A percentile compares a stretch with the other conserved stretches of the same genome.
These are phyloP conservation scores for Acropora tenuis DNA, from an alignment of 64 coral and sea anemone species.

Conservation along the genomic window DNA sequence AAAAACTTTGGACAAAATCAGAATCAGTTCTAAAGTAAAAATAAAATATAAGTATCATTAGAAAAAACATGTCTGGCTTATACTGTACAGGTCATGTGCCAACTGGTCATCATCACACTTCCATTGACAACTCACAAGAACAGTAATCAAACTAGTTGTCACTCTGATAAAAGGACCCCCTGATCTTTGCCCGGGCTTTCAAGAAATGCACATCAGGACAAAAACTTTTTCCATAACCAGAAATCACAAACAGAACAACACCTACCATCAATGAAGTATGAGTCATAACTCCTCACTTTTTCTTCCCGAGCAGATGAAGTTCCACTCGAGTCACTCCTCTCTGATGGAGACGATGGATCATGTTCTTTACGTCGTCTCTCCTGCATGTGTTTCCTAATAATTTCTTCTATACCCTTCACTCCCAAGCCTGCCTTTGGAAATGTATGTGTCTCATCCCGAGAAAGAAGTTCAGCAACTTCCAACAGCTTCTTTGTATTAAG, in stretches of 20 bases:
- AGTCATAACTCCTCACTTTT: background rate
- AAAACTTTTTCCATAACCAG: background rate
- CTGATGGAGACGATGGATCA: background rate
- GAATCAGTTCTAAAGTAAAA: no score
- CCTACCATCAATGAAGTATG: slow-evolving; percentile 6
- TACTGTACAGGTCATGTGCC: no score
- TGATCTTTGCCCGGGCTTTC: background rate
- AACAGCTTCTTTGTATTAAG: slow-evolving; percentile 4
- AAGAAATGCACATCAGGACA: background rate
- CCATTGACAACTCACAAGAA: background rate
- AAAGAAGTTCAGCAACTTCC: slow-evolving; percentile 30
- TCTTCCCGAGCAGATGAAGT: background rate
- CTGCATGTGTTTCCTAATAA: slow-evolving; percentile 31
- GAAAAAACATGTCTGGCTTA: no score
- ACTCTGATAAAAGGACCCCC: background rate
- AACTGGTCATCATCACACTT: no score
- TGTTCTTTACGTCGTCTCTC: slow-evolving; percentile 3
- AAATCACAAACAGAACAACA: background rate
- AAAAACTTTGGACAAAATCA: no score
- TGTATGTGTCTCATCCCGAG: background rate
- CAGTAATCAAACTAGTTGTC: background rate
- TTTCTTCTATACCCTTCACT: background rate
- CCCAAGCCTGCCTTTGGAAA: slow-evolving; percentile 2
- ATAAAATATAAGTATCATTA: no score
- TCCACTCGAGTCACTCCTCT: background rate